Evolutionary conservation across 2,797 vertebrate species (phyloP), one percentile per base, ranked within the genome.

Genomic region (Anguilla obscura): DNA sequence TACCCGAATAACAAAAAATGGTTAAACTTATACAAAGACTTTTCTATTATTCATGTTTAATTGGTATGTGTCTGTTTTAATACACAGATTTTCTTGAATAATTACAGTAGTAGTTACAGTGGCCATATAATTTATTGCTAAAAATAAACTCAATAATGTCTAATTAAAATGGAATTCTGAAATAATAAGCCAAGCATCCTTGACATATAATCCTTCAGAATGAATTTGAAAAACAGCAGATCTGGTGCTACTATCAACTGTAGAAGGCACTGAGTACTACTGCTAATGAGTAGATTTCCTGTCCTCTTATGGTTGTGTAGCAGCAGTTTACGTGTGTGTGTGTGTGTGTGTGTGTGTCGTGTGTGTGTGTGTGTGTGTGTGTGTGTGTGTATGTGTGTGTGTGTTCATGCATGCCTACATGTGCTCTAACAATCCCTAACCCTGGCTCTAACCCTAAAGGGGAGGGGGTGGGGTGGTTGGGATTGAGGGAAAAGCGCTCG

Each of bases 391-490:
- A 71, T 88, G 89, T 36, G n/a, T 58, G 84, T 33, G 88, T 89
- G 87, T 90, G 87, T 86, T 87, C 27, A 52, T 33, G 84, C 56
- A 87, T 89, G 87, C 84, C 86, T 76, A 76, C 80, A 84, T 87
- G 87, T 89, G 87, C 63, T 54, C 86, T 89, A 89, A 87, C 82
- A 82, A 89, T 85, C 88, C 84, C 45, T 86, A 86, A 83, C 60
- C 69, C 80, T 60, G 18, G 33, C 66, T 27, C 63, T 76, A 30
- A 40, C 63, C 66, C 48, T 0, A 12, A 27, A 24, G 45, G 10
- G 56, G 8, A 10, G 40, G 12, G 30, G 60, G 45, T 27, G 54
- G 50, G 74, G 45, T 36, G 71, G 69, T 27, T 36, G 4, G 16
- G 0, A 8, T 27, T 21, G 48, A 8, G n/a, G 50, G 86, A 79